Conservation (phyloP, 2,888 invertebrate genomes). For the Chymomyza procnemis region DNA sequence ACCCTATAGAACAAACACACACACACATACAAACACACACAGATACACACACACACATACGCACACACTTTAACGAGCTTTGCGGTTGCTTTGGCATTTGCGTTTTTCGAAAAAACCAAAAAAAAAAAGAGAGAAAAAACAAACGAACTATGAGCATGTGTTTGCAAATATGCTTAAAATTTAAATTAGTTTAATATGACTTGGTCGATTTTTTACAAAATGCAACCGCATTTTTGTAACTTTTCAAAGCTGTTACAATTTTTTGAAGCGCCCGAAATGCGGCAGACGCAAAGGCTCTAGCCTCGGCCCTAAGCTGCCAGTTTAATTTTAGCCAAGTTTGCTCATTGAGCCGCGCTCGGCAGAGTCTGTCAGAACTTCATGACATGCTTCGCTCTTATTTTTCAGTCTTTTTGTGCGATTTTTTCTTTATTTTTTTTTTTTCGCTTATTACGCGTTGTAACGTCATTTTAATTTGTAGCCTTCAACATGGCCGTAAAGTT, state of each 20-base stretch:
- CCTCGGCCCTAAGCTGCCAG: neutral
- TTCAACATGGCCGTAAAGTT: neutral
- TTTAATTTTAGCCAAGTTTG: neutral
- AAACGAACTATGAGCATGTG: neutral
- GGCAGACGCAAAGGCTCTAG: neutral
- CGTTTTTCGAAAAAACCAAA: neutral
- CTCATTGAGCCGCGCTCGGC: neutral
- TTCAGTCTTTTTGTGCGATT: neutral
- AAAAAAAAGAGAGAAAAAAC: neutral
- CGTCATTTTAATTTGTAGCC: constrained; percentile 4
- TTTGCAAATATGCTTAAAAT: neutral
- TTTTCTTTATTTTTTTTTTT: neutral
- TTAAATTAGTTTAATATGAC: constrained; percentile 1
- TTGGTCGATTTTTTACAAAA: neutral
- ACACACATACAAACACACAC: neutral
- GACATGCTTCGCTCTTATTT: neutral
- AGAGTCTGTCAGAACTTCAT: neutral
- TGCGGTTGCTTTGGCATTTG: neutral
- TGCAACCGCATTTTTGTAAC: neutral
- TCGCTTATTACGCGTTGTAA: neutral
- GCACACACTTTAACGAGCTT: neutral
- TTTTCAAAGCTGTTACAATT: neutral
- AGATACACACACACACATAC: neutral
- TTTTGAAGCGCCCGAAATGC: neutral
- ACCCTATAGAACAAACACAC: neutral